These are phyloP conservation scores for Drosophila demipolita DNA, from an alignment of 2,888 invertebrate species.

Conservation along the genomic window DNA sequence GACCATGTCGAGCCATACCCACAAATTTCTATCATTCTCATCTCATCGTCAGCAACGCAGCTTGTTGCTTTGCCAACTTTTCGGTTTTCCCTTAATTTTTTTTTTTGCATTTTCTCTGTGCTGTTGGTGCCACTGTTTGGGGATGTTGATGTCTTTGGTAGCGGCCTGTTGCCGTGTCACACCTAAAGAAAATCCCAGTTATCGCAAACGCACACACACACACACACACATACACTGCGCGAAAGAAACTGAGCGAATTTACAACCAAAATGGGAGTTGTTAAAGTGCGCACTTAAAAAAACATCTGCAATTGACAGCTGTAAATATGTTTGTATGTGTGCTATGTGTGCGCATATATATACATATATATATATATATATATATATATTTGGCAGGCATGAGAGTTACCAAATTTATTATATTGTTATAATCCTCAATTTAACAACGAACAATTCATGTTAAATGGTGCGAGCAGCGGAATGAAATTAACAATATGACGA, in stretches of 20 bases:
- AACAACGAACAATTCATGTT: constrained; percentile 51
- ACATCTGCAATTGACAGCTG: constrained; percentile 55
- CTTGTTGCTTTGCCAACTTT: constrained; percentile 79
- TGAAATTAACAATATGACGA: constrained; percentile 56
- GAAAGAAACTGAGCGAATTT: background rate
- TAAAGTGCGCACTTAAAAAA: constrained; percentile 12
- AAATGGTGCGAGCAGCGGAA: constrained; percentile 47
- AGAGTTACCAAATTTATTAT: constrained; percentile 30
- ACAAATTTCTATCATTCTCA: constrained; percentile 41
- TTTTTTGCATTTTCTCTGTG: background rate
- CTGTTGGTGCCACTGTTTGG: background rate
- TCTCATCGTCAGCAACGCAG: constrained; percentile 71
- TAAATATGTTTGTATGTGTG: background rate
- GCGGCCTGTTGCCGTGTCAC: constrained; percentile 37
- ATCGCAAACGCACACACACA: constrained; percentile 9
- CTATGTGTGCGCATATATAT: no score
- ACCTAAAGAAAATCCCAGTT: constrained; percentile 38
- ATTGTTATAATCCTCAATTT: constrained; percentile 48
- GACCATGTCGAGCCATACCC: constrained; percentile 44
- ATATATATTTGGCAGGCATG: background rate
- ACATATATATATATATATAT: no score
- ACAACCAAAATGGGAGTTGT: background rate
- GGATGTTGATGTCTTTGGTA: background rate
- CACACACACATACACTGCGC: constrained; percentile 27
- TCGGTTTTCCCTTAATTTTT: constrained; percentile 21